A percentile compares a stretch with the other conserved stretches of the same genome.
phyloP scores from a whole-genome alignment of 2,113 vertebrate genomes.

The Aegithalos caudatus region DNA sequence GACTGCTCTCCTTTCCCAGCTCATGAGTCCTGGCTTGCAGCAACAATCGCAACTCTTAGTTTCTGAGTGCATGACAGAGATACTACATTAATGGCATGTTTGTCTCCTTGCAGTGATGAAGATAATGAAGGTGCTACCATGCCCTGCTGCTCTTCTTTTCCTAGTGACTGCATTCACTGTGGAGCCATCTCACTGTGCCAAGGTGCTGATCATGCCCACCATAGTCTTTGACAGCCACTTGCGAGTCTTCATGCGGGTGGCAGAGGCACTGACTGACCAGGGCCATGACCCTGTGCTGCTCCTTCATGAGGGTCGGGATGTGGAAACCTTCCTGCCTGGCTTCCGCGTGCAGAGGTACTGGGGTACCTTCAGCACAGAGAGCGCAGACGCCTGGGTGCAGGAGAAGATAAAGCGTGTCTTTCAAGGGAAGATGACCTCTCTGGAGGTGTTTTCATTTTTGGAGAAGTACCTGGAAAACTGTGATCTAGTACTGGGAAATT shows the following conservation, averaged over 20 bases:
- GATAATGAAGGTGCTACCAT: neutral
- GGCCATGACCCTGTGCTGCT: constrained; percentile 57
- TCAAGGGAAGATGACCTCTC: constrained; percentile 62
- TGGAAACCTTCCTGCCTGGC: neutral
- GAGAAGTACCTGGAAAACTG: constrained; percentile 70
- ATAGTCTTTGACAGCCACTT: constrained; percentile 70
- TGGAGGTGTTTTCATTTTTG: constrained; percentile 65
- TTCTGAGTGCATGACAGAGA: neutral
- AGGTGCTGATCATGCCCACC: constrained; percentile 64
- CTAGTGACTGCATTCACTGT: neutral
- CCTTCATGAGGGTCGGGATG: constrained; percentile 40
- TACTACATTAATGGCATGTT: neutral
- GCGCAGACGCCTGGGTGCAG: constrained; percentile 54
- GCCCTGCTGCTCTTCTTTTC: constrained; percentile 2
- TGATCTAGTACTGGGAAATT: constrained; percentile 58
- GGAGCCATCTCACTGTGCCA: constrained; percentile 30
- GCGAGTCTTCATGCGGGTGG: constrained; percentile 58
- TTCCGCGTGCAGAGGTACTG: constrained; percentile 45
- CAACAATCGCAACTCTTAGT: neutral
- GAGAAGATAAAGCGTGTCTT: constrained; percentile 65
- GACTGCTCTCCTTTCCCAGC: neutral
- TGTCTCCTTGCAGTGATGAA: constrained; percentile 30
- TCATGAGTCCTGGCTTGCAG: neutral
- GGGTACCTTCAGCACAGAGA: constrained; percentile 62
- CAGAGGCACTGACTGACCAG: constrained; percentile 41